phyloP scores from a whole-genome alignment of 2,888 invertebrate species.

The Tortrix viridana region DNA sequence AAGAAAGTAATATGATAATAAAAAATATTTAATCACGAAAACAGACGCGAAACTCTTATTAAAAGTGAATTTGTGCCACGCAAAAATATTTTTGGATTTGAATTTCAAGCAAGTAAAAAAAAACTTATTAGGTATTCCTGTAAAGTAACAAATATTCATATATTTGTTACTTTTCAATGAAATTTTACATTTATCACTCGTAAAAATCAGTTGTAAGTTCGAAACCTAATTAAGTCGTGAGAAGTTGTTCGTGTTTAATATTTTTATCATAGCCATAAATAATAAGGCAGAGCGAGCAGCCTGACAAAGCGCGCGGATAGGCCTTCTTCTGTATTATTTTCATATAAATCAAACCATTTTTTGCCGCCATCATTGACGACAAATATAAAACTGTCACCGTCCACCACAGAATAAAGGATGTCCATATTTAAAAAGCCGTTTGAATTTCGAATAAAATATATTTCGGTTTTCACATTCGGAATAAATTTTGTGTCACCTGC shows the following conservation, averaged over 20 bases:
- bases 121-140: no score
- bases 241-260: constrained; percentile 16
- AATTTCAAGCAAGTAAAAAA: no score
- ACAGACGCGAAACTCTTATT: no score
- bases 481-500: constrained; percentile 84
- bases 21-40: no score
- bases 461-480: constrained; percentile 83
- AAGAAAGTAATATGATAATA: no score
- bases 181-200: background rate
- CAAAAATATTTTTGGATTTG: no score
- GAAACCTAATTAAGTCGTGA: constrained; percentile 30
- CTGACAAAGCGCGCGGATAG: constrained; percentile 53
- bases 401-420: constrained; percentile 76
- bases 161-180: background rate
- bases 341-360: constrained; percentile 79
- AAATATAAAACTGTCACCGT: constrained; percentile 83
- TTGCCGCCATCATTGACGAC: constrained; percentile 69
- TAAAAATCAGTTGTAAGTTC: constrained; percentile 1
- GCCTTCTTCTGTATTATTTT: constrained; percentile 67
- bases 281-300: constrained; percentile 34
- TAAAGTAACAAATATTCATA: no score
- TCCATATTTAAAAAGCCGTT: constrained; percentile 83
- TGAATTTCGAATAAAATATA: constrained; percentile 81
- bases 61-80: no score
- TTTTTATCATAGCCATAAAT: constrained; percentile 29